Evolutionary conservation across 2,113 vertebrate genomes (phyloP).

Genomic region (Phodopus roborovskii): DNA sequence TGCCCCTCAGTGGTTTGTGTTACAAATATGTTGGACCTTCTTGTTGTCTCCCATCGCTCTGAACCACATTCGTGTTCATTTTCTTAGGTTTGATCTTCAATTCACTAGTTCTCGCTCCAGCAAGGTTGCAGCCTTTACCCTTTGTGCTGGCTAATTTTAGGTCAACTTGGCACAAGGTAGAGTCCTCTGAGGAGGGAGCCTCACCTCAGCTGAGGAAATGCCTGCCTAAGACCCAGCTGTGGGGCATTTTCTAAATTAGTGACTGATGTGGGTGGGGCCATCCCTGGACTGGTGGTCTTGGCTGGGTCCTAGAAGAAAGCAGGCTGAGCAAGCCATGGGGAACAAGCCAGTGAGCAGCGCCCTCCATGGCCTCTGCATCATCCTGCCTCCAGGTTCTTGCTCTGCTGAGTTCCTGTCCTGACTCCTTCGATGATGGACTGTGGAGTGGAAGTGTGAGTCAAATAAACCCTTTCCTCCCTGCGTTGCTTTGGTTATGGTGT

Average conservation of each 20-base stretch:
- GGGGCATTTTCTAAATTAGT: not conserved
- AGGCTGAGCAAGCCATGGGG: not conserved
- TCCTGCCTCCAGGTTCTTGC: not conserved
- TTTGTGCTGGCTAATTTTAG: not conserved
- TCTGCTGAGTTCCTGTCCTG: not conserved
- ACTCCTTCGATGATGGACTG: not conserved
- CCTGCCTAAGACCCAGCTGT: not conserved
- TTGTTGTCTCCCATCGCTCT: not conserved
- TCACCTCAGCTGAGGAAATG: not conserved
- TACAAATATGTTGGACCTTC: not conserved
- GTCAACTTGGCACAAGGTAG: not conserved
- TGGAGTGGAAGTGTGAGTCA: not conserved
- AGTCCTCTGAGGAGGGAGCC: not conserved
- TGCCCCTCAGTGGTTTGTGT: not conserved
- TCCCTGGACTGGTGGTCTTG: not conserved
- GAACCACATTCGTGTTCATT: not conserved
- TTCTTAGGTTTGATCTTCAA: not conserved
- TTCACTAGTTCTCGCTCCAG: conserved; percentile 4
- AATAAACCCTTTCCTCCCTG: not conserved
- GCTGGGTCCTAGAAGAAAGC: not conserved
- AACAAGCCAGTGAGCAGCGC: not conserved
- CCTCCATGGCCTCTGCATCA: not conserved
- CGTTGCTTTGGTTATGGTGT: not conserved
- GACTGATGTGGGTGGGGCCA: not conserved
- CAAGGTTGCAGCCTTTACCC: not conserved